Evolutionary conservation across 2,797 vertebrate genomes (phyloP), one percentile per base, ranked within the genome.

Genomic region (Sebastes vulpes): DNA sequence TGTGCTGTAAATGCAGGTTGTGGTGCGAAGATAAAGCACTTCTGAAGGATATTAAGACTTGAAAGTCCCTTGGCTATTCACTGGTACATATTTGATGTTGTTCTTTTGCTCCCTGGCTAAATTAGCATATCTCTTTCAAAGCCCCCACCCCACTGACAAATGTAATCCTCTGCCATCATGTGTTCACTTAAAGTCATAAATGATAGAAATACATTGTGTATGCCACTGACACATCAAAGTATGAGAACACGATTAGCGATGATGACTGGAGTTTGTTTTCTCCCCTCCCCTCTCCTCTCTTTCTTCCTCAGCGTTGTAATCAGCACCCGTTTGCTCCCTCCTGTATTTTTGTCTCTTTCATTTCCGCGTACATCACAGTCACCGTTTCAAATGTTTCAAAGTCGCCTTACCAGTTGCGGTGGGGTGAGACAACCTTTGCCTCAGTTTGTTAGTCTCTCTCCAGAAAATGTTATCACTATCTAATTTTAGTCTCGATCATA

Each of bases 41-140:
- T 98, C 97, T 97, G 94, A 98, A 93, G 96, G 96, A 97, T 97
- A 97, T 97, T 97, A 97, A 96, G 96, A 97, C 97, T 97, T 97
- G 96, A 98, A 98, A 97, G 97, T 97, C 97, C 96, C 96, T 96
- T 96, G 97, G 97, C 97, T 97, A 96, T 98, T 98, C 97, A 97
- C 96, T 97, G 97, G 96, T 96, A 96, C 97, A 97, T 96, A 98
- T 98, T 98, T 98, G 97, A 98, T 98, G 97, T 98, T 97, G 93
- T 98, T 97, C 96, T 97, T 93, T 95, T 97, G 96, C 97, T 98
- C 97, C 96, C 96, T 96, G 94, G 97, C 92, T 88, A 97, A 98
- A 99, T 99, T 98, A 97, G 97, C 98, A 98, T 98, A 97, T 97
- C 96, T 95, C 93, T 97, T 97, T 98, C 97, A 98, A 98, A 97